These are phyloP conservation scores for Taphrorychus bicolor DNA, from an alignment of 2,888 invertebrate species.

Conservation along the genomic window DNA sequence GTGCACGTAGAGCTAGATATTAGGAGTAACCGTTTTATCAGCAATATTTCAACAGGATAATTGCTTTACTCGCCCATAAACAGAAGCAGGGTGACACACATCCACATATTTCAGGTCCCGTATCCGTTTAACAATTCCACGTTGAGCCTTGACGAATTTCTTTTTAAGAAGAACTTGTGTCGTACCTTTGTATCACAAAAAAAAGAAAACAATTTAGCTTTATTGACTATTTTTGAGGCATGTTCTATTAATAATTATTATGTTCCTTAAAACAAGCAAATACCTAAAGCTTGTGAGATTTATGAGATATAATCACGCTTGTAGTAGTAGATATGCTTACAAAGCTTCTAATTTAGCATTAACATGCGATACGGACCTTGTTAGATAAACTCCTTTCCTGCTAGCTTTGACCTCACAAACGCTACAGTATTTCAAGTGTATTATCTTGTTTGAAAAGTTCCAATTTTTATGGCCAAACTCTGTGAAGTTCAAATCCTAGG, in stretches of 20 bases:
- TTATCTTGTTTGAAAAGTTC: neutral
- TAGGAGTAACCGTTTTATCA: too few species aligned
- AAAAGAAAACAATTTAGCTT: neutral
- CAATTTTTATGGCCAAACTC: neutral
- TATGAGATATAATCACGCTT: neutral
- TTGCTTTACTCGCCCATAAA: too few species aligned
- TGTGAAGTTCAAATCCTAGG: neutral
- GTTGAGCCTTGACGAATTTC: neutral
- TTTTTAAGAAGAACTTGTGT: neutral
- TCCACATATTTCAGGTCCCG: neutral
- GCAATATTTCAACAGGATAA: too few species aligned
- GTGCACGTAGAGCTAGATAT: too few species aligned
- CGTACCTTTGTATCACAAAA: neutral
- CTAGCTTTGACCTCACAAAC: neutral
- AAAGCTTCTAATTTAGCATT: neutral
- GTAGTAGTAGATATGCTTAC: neutral
- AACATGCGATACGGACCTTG: neutral
- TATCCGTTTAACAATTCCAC: neutral
- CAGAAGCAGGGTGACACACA: neutral
- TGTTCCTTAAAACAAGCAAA: too few species aligned
- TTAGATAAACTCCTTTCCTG: neutral
- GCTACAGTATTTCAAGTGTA: neutral
- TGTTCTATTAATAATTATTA: neutral
- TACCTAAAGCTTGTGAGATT: neutral
- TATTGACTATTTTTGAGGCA: neutral